These are phyloP conservation scores for Tachyglossus aculeatus DNA, from an alignment of 2,797 vertebrate genomes.

Conservation along the genomic window DNA sequence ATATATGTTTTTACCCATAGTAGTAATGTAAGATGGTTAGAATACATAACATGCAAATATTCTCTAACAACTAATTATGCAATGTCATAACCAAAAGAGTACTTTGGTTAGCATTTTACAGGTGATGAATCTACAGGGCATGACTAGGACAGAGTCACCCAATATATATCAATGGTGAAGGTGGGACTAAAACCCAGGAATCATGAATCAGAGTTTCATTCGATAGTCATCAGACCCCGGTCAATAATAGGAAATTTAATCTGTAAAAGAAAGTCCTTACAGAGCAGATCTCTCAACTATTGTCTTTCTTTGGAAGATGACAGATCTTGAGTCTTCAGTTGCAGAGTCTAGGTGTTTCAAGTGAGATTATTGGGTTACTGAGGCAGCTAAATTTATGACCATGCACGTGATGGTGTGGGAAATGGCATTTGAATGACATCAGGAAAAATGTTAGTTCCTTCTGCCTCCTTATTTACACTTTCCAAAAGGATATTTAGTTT, in stretches of 20 bases:
- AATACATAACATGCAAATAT: neutral
- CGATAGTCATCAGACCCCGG: conserved; percentile 17
- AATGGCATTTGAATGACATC: neutral
- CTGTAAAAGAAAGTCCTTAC: neutral
- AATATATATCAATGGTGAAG: neutral
- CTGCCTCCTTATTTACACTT: neutral
- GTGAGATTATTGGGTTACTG: neutral
- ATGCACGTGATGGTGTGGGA: neutral
- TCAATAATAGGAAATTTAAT: conserved; percentile 11
- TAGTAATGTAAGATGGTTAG: neutral
- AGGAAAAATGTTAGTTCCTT: neutral
- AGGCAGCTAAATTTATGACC: neutral
- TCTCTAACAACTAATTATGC: neutral
- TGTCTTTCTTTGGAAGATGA: neutral
- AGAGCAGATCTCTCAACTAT: neutral
- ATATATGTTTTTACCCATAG: too few species aligned
- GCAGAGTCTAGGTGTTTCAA: neutral
- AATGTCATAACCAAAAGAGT: neutral
- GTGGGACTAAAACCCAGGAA: neutral
- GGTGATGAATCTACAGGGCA: neutral
- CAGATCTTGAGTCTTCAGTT: neutral
- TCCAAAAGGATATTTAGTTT: neutral
- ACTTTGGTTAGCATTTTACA: neutral
- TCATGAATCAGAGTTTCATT: neutral
- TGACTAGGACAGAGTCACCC: neutral